Evolutionary conservation across 1,140 invertebrate genomes (phyloP).

Genomic region (Panulirus ornatus): DNA sequence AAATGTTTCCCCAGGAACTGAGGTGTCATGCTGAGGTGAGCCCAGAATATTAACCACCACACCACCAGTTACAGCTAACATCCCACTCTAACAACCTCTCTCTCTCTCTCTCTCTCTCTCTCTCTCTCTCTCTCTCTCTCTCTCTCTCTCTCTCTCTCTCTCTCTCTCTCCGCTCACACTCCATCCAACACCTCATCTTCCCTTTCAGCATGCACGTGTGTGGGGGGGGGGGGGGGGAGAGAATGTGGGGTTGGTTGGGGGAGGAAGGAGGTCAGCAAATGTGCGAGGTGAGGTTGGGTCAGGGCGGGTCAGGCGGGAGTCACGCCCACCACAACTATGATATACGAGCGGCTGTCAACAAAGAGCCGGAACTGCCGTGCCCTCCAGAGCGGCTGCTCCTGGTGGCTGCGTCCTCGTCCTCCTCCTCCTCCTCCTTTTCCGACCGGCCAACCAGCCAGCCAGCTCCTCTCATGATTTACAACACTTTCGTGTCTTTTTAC

Average conservation of each 20-base stretch:
- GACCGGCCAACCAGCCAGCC: background rate
- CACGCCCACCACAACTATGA: constrained; percentile 32
- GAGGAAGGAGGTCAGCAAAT: background rate
- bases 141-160: background rate
- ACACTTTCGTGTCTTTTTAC: background rate
- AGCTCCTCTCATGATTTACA: constrained; percentile 16
- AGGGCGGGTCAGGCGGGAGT: background rate
- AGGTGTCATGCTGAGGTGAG: too few species aligned
- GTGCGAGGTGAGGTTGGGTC: background rate
- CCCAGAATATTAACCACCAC: too few species aligned
- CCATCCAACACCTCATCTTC: too few species aligned
- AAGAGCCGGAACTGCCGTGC: constrained; percentile 41
- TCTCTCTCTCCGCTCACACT: too few species aligned
- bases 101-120: background rate
- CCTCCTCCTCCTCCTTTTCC: constrained; percentile 12
- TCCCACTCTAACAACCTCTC: background rate
- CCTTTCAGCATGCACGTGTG: too few species aligned
- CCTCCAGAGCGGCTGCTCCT: too few species aligned
- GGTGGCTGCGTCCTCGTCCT: background rate
- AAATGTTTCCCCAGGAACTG: too few species aligned
- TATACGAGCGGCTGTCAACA: constrained; percentile 39
- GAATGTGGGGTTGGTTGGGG: background rate
- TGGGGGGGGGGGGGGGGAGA: background rate
- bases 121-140: background rate
- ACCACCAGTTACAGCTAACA: too few species aligned